Evolutionary conservation across 2,113 vertebrate genomes (phyloP), one percentile per base, ranked within the genome.

Genomic region (Prietella phreatophila): DNA sequence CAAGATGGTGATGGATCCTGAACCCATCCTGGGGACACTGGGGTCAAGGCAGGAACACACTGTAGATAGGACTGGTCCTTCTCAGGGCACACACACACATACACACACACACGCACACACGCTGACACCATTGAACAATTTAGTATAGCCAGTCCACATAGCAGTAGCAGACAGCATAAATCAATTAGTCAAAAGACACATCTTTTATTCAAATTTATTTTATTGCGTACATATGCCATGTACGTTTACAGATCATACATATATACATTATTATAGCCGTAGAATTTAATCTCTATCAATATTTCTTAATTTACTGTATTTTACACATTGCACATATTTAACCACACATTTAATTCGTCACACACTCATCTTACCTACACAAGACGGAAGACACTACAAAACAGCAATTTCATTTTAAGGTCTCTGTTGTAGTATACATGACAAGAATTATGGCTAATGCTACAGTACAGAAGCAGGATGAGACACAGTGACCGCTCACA

Each of bases 91-190:
- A 73, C 69, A 73, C 33, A 73, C 5, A 19, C 71, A 71, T 1
- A 36, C 15, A 36, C 30, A 19, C 30, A 20, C 33, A 10, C 71
- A n/a, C 4, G 53, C 47, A 2, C 0, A 9, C 76, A 19, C 50
- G 30, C 33, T 30, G 7, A 56, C 20, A 25, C 39, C 0, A 1
- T 13, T 19, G 36, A 53, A 4, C 11, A 53, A 53, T 50, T n/a
- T 6, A n/a, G 47, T 27, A 30, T 15, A 50, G 2, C 2, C 8
- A 50, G 11, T 79, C 2, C 42, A 53, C 27, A 79, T 47, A 50
- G 22, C 27, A 53, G 27, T 91, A 91, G 89, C 76, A 93, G 92
- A 93, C 63, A 91, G 93, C 93, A 94, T 93, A 93, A 92, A 93
- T 92, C 94, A 90, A 88, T 89, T 83, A 88, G 93, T 89, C 73